These are phyloP conservation scores for Suncus etruscus DNA, from an alignment of 2,113 vertebrate species.

Conservation along the genomic window DNA sequence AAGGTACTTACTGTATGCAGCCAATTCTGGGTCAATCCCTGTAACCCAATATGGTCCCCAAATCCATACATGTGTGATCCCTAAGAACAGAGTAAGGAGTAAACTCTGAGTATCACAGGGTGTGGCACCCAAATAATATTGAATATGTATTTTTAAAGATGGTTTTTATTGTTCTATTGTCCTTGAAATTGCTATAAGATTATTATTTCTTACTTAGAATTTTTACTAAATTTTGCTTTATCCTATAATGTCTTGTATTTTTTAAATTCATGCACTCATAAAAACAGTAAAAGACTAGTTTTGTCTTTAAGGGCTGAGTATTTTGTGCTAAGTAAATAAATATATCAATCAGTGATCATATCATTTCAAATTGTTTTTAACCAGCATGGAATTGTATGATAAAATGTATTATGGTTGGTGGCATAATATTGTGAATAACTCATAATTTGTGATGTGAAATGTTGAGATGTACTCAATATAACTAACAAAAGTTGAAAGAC, in stretches of 20 bases:
- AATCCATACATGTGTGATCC: no score
- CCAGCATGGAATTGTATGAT: not conserved
- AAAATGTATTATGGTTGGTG: constrained; percentile 14
- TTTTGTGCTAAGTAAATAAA: constrained; percentile 1
- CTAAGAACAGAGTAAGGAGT: no score
- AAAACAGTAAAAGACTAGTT: not conserved
- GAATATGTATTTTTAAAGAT: no score
- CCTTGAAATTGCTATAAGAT: not conserved
- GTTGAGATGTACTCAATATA: not conserved
- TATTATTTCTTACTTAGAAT: constrained; percentile 17
- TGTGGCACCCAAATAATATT: no score
- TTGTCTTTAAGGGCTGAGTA: not conserved
- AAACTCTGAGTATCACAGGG: no score
- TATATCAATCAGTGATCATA: not conserved
- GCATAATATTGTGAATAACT: not conserved
- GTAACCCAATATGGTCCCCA: no score
- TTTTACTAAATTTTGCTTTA: constrained; percentile 35
- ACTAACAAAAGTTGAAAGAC: constrained; percentile 24
- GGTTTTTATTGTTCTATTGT: not conserved
- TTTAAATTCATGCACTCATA: not conserved
- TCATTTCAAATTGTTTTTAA: constrained; percentile 21
- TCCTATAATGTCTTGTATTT: constrained; percentile 3
- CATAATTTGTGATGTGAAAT: constrained; percentile 58
- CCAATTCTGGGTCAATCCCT: no score
- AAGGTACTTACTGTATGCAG: no score